Evolutionary conservation across 2,113 vertebrate genomes (phyloP).

Genomic region (Elgaria multicarinata): DNA sequence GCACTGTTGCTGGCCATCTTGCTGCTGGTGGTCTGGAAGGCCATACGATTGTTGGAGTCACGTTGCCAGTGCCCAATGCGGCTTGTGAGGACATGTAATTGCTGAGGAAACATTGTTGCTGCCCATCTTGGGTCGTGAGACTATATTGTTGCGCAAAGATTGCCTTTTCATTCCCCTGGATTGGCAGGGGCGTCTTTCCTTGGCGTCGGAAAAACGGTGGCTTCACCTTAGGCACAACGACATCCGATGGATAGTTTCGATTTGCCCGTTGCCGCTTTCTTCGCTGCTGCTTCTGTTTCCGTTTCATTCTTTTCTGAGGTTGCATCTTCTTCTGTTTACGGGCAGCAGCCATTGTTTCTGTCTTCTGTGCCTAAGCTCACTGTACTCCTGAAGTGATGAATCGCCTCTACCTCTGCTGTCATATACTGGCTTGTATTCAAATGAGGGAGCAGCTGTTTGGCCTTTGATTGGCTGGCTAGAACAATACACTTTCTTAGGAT

Average conservation of each 20-base stretch:
- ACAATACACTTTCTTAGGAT: background rate
- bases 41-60: background rate
- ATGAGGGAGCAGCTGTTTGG: background rate
- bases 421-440: constrained; percentile 12
- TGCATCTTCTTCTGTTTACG: background rate
- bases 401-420: background rate
- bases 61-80: background rate
- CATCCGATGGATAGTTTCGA: background rate
- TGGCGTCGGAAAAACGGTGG: background rate
- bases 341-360: background rate
- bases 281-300: background rate
- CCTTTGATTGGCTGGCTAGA: constrained; percentile 5
- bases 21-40: background rate
- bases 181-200: background rate
- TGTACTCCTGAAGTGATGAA: background rate
- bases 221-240: background rate
- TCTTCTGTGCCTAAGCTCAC: background rate
- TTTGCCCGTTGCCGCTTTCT: background rate
- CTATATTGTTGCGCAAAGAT: background rate
- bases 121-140: background rate
- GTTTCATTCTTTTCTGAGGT: background rate
- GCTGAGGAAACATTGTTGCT: background rate
- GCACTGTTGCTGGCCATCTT: background rate
- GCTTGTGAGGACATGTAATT: background rate
- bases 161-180: background rate